Base-by-base conservation (phyloP, 2,888 invertebrate genomes). In the Chaetoderma sp. region DNA sequence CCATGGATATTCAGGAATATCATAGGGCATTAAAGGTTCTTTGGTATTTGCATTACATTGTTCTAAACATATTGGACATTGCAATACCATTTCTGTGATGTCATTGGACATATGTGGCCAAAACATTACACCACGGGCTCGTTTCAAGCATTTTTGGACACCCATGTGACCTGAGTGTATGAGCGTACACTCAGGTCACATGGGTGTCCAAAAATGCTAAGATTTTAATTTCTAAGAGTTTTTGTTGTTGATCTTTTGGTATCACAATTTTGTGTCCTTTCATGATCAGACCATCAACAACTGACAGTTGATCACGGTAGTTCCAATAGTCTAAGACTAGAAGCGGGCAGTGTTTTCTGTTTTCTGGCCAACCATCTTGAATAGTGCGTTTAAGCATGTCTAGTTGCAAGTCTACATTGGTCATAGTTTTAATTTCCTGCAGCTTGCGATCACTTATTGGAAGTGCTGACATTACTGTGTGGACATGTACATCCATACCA, bases 111-210 rank as follows among this genome's bases (percentile, higher is more conserved):
- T 68, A 1, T 45, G 32, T 8, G 70, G 72, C 70, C 74, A 73
- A 67, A 70, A 74, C 44, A 73, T 42, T 27, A 63, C 39, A 21
- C 71, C 62, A 4, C 63, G 54, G 0, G 73, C 72, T 16, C 65
- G 47, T 27, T 49, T 33, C 21, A 61, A 13, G 13, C 49, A 61
- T 58, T 73, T 71, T 10, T 67, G 52, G n/a, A 64, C 55, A 21
- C 71, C 73, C 52, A 74, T 59, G 45, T 74, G 70, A 25, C 68
- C 66, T n/a, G 23, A 16, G 47, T 75, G 71, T 23, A 73, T 39
- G n/a, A n/a, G n/a, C n/a, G n/a, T n/a, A n/a, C n/a, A n/a, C n/a
- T n/a, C n/a, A n/a, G n/a, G n/a, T n/a, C n/a, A n/a, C n/a, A n/a
- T n/a, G n/a, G n/a, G n/a, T n/a, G n/a, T n/a, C n/a, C n/a, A n/a